Evolutionary conservation across 2,888 invertebrate species (phyloP).

Genomic region (Acholoe squamosa): DNA sequence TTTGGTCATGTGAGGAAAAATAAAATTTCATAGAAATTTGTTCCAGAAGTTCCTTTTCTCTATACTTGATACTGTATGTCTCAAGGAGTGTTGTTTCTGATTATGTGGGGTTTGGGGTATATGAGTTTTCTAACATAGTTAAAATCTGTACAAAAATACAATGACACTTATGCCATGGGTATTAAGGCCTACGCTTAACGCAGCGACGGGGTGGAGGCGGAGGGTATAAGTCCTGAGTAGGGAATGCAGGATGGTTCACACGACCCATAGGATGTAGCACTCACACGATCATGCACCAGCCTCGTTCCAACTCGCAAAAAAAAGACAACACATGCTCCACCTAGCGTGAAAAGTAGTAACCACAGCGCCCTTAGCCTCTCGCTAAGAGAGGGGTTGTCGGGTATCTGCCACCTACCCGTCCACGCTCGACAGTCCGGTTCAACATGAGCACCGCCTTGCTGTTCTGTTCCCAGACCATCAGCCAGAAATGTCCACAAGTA

Average conservation of each 20-base stretch:
- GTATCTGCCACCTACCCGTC: slow-evolving; percentile 86
- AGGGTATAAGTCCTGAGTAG: neutral
- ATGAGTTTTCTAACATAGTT: no score
- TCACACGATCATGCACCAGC: slow-evolving; percentile 46
- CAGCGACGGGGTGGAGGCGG: neutral
- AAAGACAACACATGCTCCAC: slow-evolving; percentile 26
- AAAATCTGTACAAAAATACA: neutral
- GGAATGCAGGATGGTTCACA: neutral
- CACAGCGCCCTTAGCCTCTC: neutral
- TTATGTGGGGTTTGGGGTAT: no score
- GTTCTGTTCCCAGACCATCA: slow-evolving; percentile 98
- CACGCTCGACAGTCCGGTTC: slow-evolving; percentile 96
- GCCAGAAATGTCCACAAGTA: slow-evolving; percentile 96
- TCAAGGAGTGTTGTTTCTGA: no score
- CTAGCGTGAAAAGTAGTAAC: neutral
- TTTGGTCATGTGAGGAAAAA: no score
- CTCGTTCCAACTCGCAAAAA: neutral
- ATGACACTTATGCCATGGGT: slow-evolving; percentile 1
- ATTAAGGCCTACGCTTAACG: neutral
- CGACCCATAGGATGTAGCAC: no score
- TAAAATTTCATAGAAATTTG: no score
- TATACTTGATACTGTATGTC: no score
- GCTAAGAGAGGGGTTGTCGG: neutral
- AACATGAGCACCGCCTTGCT: slow-evolving; percentile 95
- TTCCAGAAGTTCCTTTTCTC: no score